Evolutionary conservation across 2,888 invertebrate genomes (phyloP), one percentile per base, ranked within the genome.

Genomic region (Napeogenes sylphis): DNA sequence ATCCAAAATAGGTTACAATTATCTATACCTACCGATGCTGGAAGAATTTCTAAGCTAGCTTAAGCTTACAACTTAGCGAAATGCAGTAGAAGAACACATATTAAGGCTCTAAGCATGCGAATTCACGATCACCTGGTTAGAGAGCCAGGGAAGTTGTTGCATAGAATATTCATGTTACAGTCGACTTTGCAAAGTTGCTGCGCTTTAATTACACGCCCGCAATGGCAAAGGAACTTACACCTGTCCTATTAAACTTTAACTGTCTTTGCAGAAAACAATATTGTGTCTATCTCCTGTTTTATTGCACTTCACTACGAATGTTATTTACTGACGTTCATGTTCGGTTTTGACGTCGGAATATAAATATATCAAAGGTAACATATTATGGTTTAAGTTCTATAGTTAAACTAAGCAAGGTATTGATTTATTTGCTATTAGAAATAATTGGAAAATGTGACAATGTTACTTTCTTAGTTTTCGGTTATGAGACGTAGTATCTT

Each of bases 91-190:
- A 65, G 60, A 63, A 62, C 65, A 68, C 63, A 62, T 64, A 63
- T 65, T 67, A 64, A 62, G 54, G 56, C 45, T 64, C 64, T 58
- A 60, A 58, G 60, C 60, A 58, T 62, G 60, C 64, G 62, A 59
- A 65, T 61, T 63, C 67, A 67, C 58, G 61, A 63, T 65, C 51
- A 38, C 30, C 56, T 61, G 63, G 58, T 60, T 62, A 64, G 64
- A 65, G 64, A 56, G 59, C 53, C 56, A 56, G 60, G 59, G 57
- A 70, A 68, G 61, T 66, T 66, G 51, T 61, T 58, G 63, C 64
- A 66, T 67, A 68, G 71, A 74, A 73, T 74, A 74, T 74, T 71
- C 73, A 71, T 71, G 68, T 68, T 61, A 68, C 65, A 69, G 68
- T 69, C 67, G 59, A 68, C 70, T 67, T 65, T 63, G 64, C 62